Evolutionary conservation across 2,797 vertebrate genomes (phyloP).

Genomic region (Sciaenops ocellatus): DNA sequence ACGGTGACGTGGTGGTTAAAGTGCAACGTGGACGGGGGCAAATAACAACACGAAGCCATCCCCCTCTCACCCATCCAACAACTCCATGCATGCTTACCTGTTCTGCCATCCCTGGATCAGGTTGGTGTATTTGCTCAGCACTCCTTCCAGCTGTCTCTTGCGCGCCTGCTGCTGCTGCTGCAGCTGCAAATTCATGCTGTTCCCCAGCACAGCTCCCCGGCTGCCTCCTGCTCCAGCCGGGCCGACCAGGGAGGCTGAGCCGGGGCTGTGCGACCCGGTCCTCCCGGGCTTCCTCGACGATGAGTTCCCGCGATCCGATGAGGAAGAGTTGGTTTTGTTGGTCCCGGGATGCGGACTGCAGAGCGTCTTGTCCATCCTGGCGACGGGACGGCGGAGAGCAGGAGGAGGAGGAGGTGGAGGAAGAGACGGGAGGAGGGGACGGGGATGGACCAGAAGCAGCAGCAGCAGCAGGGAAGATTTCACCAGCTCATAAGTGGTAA

Average conservation of each 20-base stretch:
- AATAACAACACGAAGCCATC: constrained; percentile 63
- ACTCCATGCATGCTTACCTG: constrained; percentile 86
- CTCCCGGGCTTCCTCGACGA: constrained; percentile 71
- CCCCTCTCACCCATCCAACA: too few relatives aligned
- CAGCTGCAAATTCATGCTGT: constrained; percentile 75
- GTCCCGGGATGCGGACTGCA: constrained; percentile 78
- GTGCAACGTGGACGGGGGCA: constrained; percentile 79
- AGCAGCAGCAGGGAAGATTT: constrained; percentile 49
- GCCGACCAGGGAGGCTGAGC: constrained; percentile 75
- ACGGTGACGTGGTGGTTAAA: constrained; percentile 70
- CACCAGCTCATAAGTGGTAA: constrained; percentile 70
- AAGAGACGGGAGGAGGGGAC: constrained; percentile 32
- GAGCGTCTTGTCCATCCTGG: constrained; percentile 84
- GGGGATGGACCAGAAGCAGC: constrained; percentile 57
- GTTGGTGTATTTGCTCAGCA: constrained; percentile 98
- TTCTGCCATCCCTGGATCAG: constrained; percentile 98
- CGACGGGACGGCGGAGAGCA: constrained; percentile 70
- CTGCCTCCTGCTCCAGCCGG: constrained; percentile 71
- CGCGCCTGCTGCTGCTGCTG: constrained; percentile 79
- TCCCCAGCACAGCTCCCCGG: constrained; percentile 71
- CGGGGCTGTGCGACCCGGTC: constrained; percentile 79
- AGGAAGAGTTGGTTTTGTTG: constrained; percentile 69
- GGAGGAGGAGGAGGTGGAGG: constrained; percentile 38
- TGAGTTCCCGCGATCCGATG: constrained; percentile 73
- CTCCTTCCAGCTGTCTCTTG: constrained; percentile 89